Conservation (phyloP, 2,113 vertebrate species). For the Cyprinodon variegatus region DNA sequence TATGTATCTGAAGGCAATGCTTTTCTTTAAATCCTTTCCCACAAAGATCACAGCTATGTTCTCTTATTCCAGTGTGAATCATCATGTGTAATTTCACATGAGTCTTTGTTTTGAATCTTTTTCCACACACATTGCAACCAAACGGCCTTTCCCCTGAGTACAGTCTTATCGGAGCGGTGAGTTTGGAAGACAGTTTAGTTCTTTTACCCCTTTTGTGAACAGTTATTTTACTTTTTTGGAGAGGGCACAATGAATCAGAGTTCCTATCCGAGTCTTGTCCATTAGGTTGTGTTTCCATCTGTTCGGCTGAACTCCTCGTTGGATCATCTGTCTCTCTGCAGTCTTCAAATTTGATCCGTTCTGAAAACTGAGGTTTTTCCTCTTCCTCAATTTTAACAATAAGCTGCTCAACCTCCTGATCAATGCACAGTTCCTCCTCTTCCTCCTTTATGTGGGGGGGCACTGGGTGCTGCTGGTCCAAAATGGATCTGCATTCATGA, state of each 20-base stretch:
- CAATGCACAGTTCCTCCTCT: background rate
- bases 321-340: background rate
- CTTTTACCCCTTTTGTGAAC: conserved; percentile 1
- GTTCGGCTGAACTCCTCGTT: background rate
- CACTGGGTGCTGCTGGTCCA: background rate
- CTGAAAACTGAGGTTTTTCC: background rate
- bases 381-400: background rate
- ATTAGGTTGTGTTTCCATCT: background rate
- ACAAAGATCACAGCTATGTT: background rate
- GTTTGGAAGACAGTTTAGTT: background rate
- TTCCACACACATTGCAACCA: background rate
- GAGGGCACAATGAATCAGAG: background rate
- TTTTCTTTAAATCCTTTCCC: conserved; percentile 1
- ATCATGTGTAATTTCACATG: background rate
- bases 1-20: background rate
- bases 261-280: background rate
- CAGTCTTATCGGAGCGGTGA: background rate
- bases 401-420: background rate
- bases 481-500: background rate
- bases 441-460: background rate
- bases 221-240: background rate
- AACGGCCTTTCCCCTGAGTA: background rate
- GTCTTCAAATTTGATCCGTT: background rate
- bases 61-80: background rate
- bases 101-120: background rate